phyloP scores from a whole-genome alignment of 2,888 invertebrate species.

The Hydriomena furcata region DNA sequence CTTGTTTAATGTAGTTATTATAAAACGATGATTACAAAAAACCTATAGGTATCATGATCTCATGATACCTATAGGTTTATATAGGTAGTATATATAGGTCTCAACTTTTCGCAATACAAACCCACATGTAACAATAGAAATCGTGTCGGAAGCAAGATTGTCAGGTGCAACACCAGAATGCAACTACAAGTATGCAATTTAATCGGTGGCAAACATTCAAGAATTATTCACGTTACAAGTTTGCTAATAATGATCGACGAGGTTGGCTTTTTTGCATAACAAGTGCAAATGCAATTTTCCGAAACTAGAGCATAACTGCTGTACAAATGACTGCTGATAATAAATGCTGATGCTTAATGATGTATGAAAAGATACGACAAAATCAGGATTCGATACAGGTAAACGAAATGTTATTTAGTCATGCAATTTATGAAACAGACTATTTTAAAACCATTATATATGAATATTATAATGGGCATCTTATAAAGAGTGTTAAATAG shows the following conservation, averaged over 20 bases:
- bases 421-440: neutral
- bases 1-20: too few species aligned
- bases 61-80: too few species aligned
- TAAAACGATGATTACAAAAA: too few species aligned
- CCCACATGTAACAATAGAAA: constrained; percentile 15
- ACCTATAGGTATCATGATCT: neutral
- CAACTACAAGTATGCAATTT: constrained; percentile 39
- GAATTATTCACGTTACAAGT: constrained; percentile 59
- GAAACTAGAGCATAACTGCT: constrained; percentile 67
- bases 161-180: constrained; percentile 28
- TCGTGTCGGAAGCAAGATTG: constrained; percentile 22
- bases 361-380: constrained; percentile 33
- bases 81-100: too few species aligned
- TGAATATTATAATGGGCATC: too few species aligned
- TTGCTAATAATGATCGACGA: constrained; percentile 56
- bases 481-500: too few species aligned
- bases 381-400: constrained; percentile 21
- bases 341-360: constrained; percentile 33
- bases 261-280: constrained; percentile 60
- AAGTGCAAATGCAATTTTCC: constrained; percentile 67
- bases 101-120: constrained; percentile 25
- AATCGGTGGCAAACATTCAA: constrained; percentile 49
- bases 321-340: constrained; percentile 54
- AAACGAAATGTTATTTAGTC: constrained; percentile 1
- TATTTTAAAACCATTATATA: neutral